Conservation (phyloP, 2,888 invertebrate genomes). For the Philereme transversata region DNA sequence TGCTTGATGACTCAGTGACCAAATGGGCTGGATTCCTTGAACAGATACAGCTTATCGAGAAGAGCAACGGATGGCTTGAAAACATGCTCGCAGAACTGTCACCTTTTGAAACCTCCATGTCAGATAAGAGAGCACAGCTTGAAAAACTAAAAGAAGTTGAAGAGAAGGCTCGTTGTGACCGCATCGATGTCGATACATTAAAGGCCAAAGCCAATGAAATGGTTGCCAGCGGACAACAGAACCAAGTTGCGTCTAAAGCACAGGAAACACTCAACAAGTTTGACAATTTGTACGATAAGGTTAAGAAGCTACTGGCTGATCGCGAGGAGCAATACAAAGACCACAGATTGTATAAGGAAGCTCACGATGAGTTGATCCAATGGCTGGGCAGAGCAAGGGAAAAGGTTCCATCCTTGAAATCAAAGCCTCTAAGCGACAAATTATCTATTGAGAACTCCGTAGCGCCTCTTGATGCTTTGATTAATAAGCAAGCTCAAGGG, state of each 20-base stretch:
- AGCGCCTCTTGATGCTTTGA: conserved; percentile 91
- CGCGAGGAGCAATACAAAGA: conserved; percentile 94
- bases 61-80: conserved; percentile 91
- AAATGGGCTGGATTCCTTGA: conserved; percentile 96
- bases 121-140: conserved; percentile 93
- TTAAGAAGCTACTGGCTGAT: conserved; percentile 90
- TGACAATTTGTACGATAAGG: conserved; percentile 89
- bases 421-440: conserved; percentile 93
- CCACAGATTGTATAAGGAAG: conserved; percentile 95
- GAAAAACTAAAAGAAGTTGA: conserved; percentile 93
- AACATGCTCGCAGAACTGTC: conserved; percentile 88
- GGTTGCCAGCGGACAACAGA: conserved; percentile 93
- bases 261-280: conserved; percentile 93
- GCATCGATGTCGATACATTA: conserved; percentile 93
- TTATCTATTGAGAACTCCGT: conserved; percentile 94
- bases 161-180: conserved; percentile 94
- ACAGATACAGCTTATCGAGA: conserved; percentile 93
- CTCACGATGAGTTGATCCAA: conserved; percentile 93
- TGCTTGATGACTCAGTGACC: conserved; percentile 94
- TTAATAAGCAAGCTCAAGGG: conserved; percentile 96
- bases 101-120: conserved; percentile 90
- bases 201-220: conserved; percentile 94
- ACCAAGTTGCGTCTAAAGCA: conserved; percentile 92
- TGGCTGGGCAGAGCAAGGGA: conserved; percentile 95
- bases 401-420: conserved; percentile 94